Evolutionary conservation across 2,113 vertebrate genomes (phyloP), one percentile per base, ranked within the genome.

Genomic region (Hylia prasina): DNA sequence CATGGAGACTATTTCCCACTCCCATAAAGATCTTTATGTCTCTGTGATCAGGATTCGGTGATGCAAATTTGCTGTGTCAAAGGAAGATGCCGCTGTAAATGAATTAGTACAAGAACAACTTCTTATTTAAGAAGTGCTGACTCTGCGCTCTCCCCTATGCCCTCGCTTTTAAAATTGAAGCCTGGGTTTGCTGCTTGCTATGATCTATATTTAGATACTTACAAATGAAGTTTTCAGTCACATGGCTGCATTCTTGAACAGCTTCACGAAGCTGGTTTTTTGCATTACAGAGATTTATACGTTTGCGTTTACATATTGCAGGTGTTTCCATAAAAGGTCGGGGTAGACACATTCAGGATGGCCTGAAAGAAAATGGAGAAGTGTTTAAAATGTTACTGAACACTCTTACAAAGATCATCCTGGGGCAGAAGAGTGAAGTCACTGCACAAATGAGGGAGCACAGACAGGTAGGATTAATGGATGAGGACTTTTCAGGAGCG

Each of bases 351-450:
- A 76, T 97, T 85, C 97, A 98, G 13, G 98, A 99, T 27, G 96
- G 98, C 20, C 96, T 98, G 89, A 98, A 99, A 96, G 98, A 98
- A 89, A 98, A 98, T 79, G 87, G 97, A 48, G 98, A 98, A 96
- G 94, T 94, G n/a, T 97, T 99, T 88, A 96, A 94, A 17, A 95
- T 98, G 27, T 56, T 78, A 61, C 95, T 95, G 42, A 98, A 95
- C 31, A 91, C 75, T 10, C 97, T 98, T 12, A 81, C 90, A 90
- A 98, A 98, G 27, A 83, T 94, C 12, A 19, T 98, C 75, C 91
- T 98, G 94, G 98, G 98, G 51, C 97, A 94, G 69, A 98, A 91
- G 47, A 97, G 40, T 37, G 96, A 97, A 15, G 96, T 97, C n/a
- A 94, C 78, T 10, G 97, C 98, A 40, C 96, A 98, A 97, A 98